Evolutionary conservation across 2,113 vertebrate species (phyloP).

Genomic region (Irena cyanogastra): DNA sequence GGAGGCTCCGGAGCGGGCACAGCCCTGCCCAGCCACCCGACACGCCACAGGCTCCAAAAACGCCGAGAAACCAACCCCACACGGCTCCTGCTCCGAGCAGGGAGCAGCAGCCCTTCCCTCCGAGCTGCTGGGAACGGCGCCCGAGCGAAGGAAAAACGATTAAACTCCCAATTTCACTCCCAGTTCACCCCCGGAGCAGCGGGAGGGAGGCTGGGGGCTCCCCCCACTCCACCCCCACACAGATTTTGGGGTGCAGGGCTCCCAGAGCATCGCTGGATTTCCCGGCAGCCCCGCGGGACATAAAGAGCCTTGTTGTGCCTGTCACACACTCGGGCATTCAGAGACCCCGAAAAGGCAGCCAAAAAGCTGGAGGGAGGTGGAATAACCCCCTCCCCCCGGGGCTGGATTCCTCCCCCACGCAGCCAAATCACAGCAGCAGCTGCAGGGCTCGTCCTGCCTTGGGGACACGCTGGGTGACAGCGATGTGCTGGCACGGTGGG

Average conservation of each 20-base stretch:
- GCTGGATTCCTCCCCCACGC: constrained; percentile 22
- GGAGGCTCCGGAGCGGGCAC: background rate
- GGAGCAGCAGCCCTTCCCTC: background rate
- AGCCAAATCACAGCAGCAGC: background rate
- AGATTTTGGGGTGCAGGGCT: background rate
- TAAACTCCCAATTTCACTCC: background rate
- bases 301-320: constrained; percentile 42
- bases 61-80: fast-evolving
- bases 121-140: background rate
- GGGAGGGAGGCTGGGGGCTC: too few relatives aligned
- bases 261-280: background rate
- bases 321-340: constrained; percentile 32
- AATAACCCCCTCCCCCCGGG: background rate
- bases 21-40: background rate
- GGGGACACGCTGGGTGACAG: background rate
- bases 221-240: fast-evolving
- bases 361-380: background rate
- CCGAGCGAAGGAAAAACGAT: background rate
- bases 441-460: background rate
- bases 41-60: background rate
- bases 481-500: fast-evolving
- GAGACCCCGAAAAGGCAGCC: constrained; percentile 7
- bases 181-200: fast-evolving
- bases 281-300: background rate
- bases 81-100: fast-evolving